phyloP scores from a whole-genome alignment of 35 echinoderm and acorn worm species.

The Ophioderma brevispina region DNA sequence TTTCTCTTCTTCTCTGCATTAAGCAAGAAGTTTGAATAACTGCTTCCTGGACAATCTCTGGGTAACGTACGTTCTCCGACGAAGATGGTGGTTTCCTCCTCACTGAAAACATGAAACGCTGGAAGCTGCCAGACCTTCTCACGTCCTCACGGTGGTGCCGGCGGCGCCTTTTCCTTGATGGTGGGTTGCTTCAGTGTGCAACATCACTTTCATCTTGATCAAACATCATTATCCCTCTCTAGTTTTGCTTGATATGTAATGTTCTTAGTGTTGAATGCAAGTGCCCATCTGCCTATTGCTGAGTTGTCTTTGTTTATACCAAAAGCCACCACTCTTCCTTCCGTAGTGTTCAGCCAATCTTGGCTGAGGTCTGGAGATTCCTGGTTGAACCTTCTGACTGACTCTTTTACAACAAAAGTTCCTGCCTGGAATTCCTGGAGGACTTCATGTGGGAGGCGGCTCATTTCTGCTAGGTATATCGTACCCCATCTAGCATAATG shows the following conservation, averaged over 20 bases:
- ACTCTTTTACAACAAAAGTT: conserved; percentile 67
- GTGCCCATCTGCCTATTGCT: conserved; percentile 47
- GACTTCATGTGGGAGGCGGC: conserved; percentile 13
- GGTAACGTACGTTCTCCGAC: conserved; percentile 37
- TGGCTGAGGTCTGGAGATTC: conserved; percentile 49
- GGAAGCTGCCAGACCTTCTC: not conserved
- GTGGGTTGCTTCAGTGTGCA: not conserved
- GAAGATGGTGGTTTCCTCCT: not conserved
- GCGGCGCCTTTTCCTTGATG: not conserved
- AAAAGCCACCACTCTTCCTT: conserved; percentile 42
- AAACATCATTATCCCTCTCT: too few relatives aligned
- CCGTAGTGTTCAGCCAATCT: conserved; percentile 59
- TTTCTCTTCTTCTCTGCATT: conserved; percentile 25
- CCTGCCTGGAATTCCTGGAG: conserved; percentile 19
- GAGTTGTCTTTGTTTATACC: conserved; percentile 59
- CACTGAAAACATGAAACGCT: not conserved
- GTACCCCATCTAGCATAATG: conserved; percentile 64
- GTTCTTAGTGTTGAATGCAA: conserved; percentile 57
- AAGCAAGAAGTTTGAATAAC: conserved; percentile 42
- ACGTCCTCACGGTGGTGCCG: not conserved
- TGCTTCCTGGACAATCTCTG: conserved; percentile 5
- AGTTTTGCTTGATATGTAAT: not conserved
- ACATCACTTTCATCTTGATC: not conserved
- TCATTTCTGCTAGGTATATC: conserved; percentile 57
- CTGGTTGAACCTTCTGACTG: conserved; percentile 47